Base-by-base conservation (phyloP, 2,113 vertebrate genomes). In the Gallinago undulata region DNA sequence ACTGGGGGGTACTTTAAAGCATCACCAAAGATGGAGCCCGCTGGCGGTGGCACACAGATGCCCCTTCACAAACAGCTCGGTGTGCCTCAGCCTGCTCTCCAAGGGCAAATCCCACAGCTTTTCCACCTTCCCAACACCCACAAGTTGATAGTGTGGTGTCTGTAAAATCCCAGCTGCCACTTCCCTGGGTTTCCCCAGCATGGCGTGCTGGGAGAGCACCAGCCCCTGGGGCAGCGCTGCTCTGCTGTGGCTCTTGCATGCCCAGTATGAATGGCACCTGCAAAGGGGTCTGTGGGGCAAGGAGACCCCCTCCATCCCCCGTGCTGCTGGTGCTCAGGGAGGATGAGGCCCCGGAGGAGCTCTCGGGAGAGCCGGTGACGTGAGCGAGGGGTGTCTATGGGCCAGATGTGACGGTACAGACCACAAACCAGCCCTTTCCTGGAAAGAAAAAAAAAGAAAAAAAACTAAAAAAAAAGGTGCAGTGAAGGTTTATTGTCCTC, bases 301-400 rank as follows among this genome's bases (percentile, higher is more conserved):
- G 50, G 31, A 87, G 14, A 84, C 8, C 27, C 87, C 68, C 33
- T 60, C 33, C 19, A 5, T 18, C 68, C 53, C 35, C 6, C 0
- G 9, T 11, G 2, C 64, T 62, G 73, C 64, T 62, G 84, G 68
- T 11, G 7, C 22, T 18, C 2, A 3, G 7, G 56, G 23, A 60
- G 35, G 72, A 41, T 1, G 2, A 66, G 30, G 55, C 14, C 67
- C n/a, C 0, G 0, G 4, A 62, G 68, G 80, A 81, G 37, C 60
- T 43, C 80, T 62, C 1, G 12, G 73, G 37, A 31, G 79, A 30
- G 31, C 13, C 0, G 3, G 30, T 22, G 68, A 56, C 5, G 1
- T 0, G 0, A 59, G 17, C 45, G 45, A 63, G 72, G 37, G 22
- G 48, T 21, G 31, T 23, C 5, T 8, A 2, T 3, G 48, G 19